Percentiles rank a stretch among this genome's conserved stretches.
Evolutionary conservation across 37 sponge, comb jelly and placozoan species (phyloP).

Genomic region (Theonella swinhoei): DNA sequence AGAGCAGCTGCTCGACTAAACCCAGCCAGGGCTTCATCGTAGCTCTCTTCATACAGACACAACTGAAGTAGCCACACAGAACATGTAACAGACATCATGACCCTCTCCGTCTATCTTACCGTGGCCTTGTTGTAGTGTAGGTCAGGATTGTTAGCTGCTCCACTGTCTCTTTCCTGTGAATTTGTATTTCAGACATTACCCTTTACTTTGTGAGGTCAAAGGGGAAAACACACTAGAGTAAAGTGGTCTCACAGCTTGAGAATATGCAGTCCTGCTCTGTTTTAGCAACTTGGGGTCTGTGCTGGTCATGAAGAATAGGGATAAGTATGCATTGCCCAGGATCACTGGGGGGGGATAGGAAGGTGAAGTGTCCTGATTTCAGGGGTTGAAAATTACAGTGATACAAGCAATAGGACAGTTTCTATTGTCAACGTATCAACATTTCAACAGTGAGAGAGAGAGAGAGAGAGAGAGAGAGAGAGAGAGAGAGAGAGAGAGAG

Average conservation of each 20-base stretch:
- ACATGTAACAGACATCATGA: not conserved
- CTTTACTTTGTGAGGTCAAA: not conserved
- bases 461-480: slow-evolving; percentile 8
- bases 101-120: slow-evolving; percentile 28
- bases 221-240: not conserved
- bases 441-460: not conserved
- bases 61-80: slow-evolving; percentile 29
- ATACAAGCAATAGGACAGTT: too few relatives aligned
- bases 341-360: slow-evolving; percentile 46
- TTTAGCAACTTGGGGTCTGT: slow-evolving; percentile 56
- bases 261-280: slow-evolving; percentile 62
- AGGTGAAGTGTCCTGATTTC: not conserved
- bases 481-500: not conserved
- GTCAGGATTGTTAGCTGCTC: slow-evolving; percentile 60
- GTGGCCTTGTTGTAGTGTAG: slow-evolving; percentile 82
- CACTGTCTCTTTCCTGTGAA: slow-evolving; percentile 75
- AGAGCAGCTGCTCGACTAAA: slow-evolving; percentile 34
- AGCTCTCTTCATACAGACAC: slow-evolving; percentile 69
- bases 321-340: slow-evolving; percentile 83
- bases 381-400: too few relatives aligned
- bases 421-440: too few relatives aligned
- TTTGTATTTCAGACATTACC: not conserved
- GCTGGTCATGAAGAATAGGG: slow-evolving; percentile 61
- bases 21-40: slow-evolving; percentile 31
- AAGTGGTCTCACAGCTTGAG: slow-evolving; percentile 68